These are phyloP conservation scores for Ellobius talpinus DNA, from an alignment of 2,113 vertebrate genomes.

Conservation along the genomic window DNA sequence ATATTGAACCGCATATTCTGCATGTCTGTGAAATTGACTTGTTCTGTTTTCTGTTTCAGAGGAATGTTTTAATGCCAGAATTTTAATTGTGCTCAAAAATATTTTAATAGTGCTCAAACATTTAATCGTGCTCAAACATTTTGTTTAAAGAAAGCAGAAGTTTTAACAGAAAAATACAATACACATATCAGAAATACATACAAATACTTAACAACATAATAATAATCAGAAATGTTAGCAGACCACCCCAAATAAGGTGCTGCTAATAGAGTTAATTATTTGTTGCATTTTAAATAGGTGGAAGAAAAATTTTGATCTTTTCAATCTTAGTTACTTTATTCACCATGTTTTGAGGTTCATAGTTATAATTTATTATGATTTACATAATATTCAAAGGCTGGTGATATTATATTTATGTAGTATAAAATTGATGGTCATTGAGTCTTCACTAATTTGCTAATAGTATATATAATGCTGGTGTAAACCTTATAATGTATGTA, in stretches of 20 bases:
- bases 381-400: not conserved
- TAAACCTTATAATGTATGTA: not conserved
- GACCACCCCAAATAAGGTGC: not conserved
- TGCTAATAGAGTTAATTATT: not conserved
- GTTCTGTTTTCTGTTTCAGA: not conserved
- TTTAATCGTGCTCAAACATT: conserved; percentile 48
- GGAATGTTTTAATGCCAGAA: not conserved
- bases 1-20: not conserved
- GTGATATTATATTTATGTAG: not conserved
- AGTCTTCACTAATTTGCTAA: not conserved
- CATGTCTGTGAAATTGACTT: not conserved
- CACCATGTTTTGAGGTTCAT: conserved; percentile 5
- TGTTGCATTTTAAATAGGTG: not conserved
- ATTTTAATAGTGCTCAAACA: conserved; percentile 48
- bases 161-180: not conserved
- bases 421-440: not conserved
- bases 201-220: not conserved
- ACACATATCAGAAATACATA: not conserved
- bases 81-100: no score
- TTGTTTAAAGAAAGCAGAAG: not conserved
- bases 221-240: not conserved
- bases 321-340: not conserved
- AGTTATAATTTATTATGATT: not conserved
- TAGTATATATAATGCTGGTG: not conserved
- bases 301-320: not conserved